A percentile compares a stretch with the other conserved stretches of the same genome.
These are phyloP conservation scores for Operophtera brumata DNA, from an alignment of 2,888 invertebrate genomes.

Conservation along the genomic window DNA sequence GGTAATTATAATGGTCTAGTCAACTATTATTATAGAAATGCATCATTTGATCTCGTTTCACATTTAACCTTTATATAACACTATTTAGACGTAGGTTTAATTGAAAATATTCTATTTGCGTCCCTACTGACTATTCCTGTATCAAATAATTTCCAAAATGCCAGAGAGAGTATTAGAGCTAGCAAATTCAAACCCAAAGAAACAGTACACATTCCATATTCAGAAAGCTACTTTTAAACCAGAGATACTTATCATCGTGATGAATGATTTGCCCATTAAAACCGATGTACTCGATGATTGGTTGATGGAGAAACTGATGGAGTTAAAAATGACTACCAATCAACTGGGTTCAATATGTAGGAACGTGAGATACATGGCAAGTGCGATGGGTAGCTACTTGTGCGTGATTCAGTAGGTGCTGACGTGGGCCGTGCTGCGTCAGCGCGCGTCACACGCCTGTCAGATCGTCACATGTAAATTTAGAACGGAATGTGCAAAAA, in stretches of 20 bases:
- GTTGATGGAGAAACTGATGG: conserved; percentile 8
- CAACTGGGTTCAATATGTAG: conserved; percentile 22
- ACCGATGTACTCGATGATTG: conserved; percentile 20
- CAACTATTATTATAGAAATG: no score
- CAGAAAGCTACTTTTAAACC: not conserved
- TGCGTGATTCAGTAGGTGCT: conserved; percentile 61
- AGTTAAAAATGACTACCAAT: conserved; percentile 31
- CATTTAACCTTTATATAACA: no score
- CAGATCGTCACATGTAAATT: conserved; percentile 69
- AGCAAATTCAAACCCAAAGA: not conserved
- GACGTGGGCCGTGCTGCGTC: conserved; percentile 65
- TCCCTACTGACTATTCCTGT: no score
- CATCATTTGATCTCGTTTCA: no score
- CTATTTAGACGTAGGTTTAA: no score
- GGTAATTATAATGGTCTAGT: no score
- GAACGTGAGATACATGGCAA: conserved; percentile 21
- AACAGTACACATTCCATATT: not conserved
- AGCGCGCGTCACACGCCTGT: conserved; percentile 59
- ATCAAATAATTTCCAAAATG: not conserved
- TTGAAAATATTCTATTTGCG: no score
- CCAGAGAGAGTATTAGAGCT: not conserved
- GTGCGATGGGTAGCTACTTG: conserved; percentile 24
- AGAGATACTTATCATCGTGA: conserved; percentile 3
- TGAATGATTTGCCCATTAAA: conserved; percentile 18
- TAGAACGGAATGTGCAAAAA: conserved; percentile 70